phyloP scores from a whole-genome alignment of 2,888 invertebrate species.

The Pasiphila rectangulata region DNA sequence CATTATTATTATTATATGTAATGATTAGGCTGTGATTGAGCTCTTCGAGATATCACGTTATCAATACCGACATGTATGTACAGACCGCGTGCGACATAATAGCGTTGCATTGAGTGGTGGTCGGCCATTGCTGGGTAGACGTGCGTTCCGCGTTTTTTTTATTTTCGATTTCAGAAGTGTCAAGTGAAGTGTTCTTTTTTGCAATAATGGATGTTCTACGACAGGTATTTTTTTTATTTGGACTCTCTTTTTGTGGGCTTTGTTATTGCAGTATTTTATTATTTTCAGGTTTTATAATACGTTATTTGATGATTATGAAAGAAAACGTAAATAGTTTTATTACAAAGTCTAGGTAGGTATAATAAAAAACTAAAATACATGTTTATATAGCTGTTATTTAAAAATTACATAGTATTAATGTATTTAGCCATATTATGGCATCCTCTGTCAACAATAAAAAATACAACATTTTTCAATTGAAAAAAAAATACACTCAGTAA shows the following conservation, averaged over 20 bases:
- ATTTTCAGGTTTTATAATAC: background rate
- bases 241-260: background rate
- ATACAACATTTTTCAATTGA: too few relatives aligned
- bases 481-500: too few relatives aligned
- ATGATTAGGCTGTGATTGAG: too few relatives aligned
- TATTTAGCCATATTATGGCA: too few relatives aligned
- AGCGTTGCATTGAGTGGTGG: slow-evolving; percentile 9
- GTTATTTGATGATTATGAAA: too few relatives aligned
- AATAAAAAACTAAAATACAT: too few relatives aligned
- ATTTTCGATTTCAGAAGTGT: slow-evolving; percentile 35
- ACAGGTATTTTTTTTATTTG: slow-evolving; percentile 33
- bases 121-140: slow-evolving; percentile 11
- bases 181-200: slow-evolving; percentile 7
- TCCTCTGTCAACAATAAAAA: too few relatives aligned
- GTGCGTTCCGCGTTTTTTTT: slow-evolving; percentile 36
- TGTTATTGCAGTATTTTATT: background rate
- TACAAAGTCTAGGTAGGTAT: too few relatives aligned
- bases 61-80: background rate
- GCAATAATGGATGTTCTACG: slow-evolving; percentile 40
- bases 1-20: background rate
- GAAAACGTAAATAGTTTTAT: too few relatives aligned
- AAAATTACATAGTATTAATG: too few relatives aligned
- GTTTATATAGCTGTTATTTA: too few relatives aligned
- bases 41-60: too few relatives aligned
- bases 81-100: background rate